Evolutionary conservation across 1,140 invertebrate genomes (phyloP), one percentile per base, ranked within the genome.

Genomic region (Anoplolepis gracilipes): DNA sequence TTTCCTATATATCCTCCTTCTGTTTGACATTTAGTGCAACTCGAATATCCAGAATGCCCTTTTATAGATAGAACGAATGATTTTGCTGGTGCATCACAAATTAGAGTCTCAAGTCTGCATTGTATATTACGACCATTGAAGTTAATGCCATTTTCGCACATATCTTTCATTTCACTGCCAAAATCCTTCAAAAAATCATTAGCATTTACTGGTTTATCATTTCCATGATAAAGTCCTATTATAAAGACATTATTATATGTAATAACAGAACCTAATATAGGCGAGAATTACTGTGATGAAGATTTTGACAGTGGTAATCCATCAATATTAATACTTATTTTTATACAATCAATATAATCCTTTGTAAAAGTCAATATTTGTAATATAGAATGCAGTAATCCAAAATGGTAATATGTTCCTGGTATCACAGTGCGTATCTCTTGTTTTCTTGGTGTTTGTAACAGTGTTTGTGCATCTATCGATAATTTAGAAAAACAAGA

Each of bases 21-120:
- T 2, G 30, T 73, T 22, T 1, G 13, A 57, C 49, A 73, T 1
- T 75, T 57, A 0, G 33, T 73, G 22, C 72, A 75, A 22, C 33
- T 75, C 0, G 72, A 75, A 19, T 75, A 75, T 39, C 22, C 70
- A 13, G 33, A 25, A 57, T 75, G 70, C 16, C 70, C 53, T 39
- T 75, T 75, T 6, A 75, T 6, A 39, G 13, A 39, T 1, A 75
- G 2, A 16, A 57, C 72, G 2, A 75, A 75, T 57, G 72, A 6
- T 75, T 57, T 75, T 0, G 72, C 72, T 13, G 72, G 53, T 11
- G 72, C 8, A 36, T 75, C 53, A 39, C 72, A 75, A 39, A 75
- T 75, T 39, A 75, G 25, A 25, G 30, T n/a, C 7, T 25, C 53
- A 25, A 75, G 55, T 1, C 70, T 7, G 25, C 49, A 57, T 73